These are phyloP conservation scores for Galaxea fascicularis DNA, from an alignment of 92 coral and sea anemone species.

Conservation along the genomic window DNA sequence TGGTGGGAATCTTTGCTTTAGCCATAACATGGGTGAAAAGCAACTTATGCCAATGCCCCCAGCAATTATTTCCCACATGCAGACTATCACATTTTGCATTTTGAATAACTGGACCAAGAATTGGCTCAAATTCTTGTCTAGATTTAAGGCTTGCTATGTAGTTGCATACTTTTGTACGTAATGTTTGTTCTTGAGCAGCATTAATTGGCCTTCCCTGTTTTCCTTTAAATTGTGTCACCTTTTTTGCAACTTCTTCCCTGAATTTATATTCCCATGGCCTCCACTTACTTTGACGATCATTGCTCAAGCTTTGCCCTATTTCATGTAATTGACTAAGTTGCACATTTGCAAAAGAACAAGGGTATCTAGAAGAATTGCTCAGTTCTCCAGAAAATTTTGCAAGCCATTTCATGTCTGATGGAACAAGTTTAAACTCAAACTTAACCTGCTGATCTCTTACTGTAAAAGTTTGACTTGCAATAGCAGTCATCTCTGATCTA, in stretches of 20 bases:
- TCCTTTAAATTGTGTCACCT: slow-evolving; percentile 63
- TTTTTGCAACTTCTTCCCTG: slow-evolving; percentile 61
- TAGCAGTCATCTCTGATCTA: slow-evolving; percentile 42
- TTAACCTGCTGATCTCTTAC: slow-evolving; percentile 54
- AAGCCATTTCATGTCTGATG: slow-evolving; percentile 77
- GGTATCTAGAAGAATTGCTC: slow-evolving; percentile 66
- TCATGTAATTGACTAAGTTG: slow-evolving; percentile 40
- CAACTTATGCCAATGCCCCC: slow-evolving; percentile 79
- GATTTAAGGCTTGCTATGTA: slow-evolving; percentile 70
- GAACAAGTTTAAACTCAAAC: slow-evolving; percentile 70
- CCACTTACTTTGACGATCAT: slow-evolving; percentile 57
- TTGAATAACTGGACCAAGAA: slow-evolving; percentile 68
- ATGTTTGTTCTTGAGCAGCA: slow-evolving; percentile 59
- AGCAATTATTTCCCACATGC: slow-evolving; percentile 74
- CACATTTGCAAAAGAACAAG: slow-evolving; percentile 78
- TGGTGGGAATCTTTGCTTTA: slow-evolving; percentile 60
- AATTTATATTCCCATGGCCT: slow-evolving; percentile 71
- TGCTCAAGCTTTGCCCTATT: slow-evolving; percentile 59
- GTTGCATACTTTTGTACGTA: slow-evolving; percentile 62
- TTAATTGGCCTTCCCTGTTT: slow-evolving; percentile 61
- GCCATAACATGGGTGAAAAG: slow-evolving; percentile 67
- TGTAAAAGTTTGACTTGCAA: slow-evolving; percentile 56
- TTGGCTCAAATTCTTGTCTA: slow-evolving; percentile 69
- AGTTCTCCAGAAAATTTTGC: slow-evolving; percentile 60
- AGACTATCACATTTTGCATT: slow-evolving; percentile 69